phyloP scores from a whole-genome alignment of 2,113 vertebrate genomes.

The Cyanoderma ruficeps region DNA sequence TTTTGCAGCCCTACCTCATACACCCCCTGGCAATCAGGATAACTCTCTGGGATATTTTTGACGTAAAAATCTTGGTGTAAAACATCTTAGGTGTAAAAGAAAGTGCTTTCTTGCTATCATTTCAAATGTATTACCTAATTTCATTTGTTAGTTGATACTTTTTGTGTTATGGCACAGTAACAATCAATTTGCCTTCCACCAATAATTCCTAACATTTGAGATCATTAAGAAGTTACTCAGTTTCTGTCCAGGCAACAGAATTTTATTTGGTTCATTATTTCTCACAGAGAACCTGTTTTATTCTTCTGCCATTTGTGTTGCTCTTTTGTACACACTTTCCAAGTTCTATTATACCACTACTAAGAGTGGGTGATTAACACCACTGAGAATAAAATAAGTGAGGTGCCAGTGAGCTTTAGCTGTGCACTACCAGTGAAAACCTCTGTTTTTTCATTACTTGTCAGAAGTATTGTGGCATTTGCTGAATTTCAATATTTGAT shows the following conservation, averaged over 20 bases:
- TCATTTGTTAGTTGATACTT: background rate
- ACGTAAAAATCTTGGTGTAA: background rate
- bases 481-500: background rate
- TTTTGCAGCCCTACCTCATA: background rate
- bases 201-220: background rate
- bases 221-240: background rate
- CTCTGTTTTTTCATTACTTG: background rate
- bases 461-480: background rate
- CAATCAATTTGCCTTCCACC: background rate
- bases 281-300: background rate
- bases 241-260: background rate
- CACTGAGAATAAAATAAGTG: background rate
- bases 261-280: background rate
- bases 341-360: background rate
- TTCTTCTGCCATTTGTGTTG: background rate
- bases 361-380: background rate
- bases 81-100: background rate
- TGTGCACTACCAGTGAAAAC: background rate
- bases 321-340: background rate
- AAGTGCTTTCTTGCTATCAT: background rate
- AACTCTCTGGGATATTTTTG: background rate
- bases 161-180: background rate
- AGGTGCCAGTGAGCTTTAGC: background rate
- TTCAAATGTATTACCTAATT: background rate
- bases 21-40: background rate